Conservation (phyloP, 2,888 invertebrate genomes). For the Cataglyphis cursor region DNA sequence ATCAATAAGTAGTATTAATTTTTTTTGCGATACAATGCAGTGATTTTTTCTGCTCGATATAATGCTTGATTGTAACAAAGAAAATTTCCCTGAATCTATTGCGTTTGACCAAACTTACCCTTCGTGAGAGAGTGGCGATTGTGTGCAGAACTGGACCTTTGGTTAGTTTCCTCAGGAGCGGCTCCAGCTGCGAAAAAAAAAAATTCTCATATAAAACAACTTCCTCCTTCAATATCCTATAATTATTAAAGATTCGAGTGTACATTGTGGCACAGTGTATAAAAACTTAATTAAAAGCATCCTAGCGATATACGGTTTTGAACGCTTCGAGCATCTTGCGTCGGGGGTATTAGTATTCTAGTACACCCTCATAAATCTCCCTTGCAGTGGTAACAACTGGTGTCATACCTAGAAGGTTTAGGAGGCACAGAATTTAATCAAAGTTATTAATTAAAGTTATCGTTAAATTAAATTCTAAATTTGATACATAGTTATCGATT, state of each 20-base stretch:
- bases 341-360: constrained; percentile 16
- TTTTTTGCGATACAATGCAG: background rate
- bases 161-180: constrained; percentile 87
- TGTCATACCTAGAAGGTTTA: background rate
- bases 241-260: constrained; percentile 9
- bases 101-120: constrained; percentile 77
- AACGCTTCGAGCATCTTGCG: constrained; percentile 23
- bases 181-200: constrained; percentile 87
- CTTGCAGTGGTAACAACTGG: constrained; percentile 28
- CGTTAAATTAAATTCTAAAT: constrained; percentile 6
- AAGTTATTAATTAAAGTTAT: constrained; percentile 16
- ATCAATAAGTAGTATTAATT: background rate
- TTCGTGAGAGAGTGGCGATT: constrained; percentile 86
- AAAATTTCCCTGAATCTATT: background rate
- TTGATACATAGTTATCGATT: constrained; percentile 18
- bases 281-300: constrained; percentile 47
- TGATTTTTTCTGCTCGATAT: background rate
- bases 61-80: background rate
- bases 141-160: constrained; percentile 86
- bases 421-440: constrained; percentile 35
- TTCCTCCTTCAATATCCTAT: background rate
- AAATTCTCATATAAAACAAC: constrained; percentile 57
- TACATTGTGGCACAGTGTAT: background rate
- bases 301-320: background rate
- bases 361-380: background rate